Percentiles rank a stretch among this genome's conserved stretches.
These are phyloP conservation scores for Pristionchus fissidentatus DNA, from an alignment of 2,888 invertebrate species.

Conservation along the genomic window DNA sequence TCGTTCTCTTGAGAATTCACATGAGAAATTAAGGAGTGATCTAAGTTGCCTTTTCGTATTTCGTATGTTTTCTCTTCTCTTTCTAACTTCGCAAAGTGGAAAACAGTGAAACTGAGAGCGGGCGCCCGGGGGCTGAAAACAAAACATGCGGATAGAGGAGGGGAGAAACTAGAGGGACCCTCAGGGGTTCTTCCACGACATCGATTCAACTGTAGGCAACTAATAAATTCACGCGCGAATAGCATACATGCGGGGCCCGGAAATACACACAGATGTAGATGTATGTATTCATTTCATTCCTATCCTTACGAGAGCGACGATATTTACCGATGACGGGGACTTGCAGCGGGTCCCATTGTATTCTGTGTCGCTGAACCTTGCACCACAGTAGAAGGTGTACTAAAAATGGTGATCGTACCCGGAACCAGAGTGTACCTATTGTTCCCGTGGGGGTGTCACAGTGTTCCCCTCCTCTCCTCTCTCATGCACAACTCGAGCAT, in stretches of 20 bases:
- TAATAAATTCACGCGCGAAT: background rate
- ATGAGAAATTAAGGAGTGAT: no score
- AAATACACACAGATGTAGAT: conserved; percentile 3
- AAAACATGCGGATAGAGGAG: no score
- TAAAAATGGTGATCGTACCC: no score
- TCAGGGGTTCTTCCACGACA: background rate
- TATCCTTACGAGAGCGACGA: background rate
- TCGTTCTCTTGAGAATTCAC: no score
- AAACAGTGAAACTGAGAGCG: conserved; percentile 26
- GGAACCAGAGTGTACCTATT: no score
- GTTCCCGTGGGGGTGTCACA: background rate
- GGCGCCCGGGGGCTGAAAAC: no score
- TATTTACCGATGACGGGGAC: background rate
- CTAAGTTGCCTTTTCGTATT: no score
- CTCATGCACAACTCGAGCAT: background rate
- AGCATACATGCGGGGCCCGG: background rate
- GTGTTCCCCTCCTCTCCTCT: background rate
- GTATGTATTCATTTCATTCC: background rate
- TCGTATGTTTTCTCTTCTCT: background rate
- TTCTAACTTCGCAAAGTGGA: background rate
- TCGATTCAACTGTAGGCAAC: conserved; percentile 21
- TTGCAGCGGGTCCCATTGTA: no score
- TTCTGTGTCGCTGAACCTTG: no score
- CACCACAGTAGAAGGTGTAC: no score
- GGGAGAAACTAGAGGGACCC: background rate